These are phyloP conservation scores for Trinectes maculatus DNA, from an alignment of 2,113 vertebrate species.

Conservation along the genomic window DNA sequence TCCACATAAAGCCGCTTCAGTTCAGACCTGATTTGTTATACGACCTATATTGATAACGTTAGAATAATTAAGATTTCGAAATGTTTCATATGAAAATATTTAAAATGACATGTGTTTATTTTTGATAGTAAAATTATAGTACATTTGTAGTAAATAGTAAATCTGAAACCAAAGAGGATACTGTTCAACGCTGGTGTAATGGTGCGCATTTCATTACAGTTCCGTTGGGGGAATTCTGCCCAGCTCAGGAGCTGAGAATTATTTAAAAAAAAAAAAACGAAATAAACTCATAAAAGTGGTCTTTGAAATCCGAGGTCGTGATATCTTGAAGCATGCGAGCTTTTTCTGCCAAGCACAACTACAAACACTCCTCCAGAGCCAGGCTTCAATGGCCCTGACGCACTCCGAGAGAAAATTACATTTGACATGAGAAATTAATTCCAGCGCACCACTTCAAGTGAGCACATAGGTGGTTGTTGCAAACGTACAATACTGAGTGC, in stretches of 20 bases:
- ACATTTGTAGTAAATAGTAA: too few relatives aligned
- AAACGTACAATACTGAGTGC: too few relatives aligned
- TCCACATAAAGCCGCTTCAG: conserved; percentile 4
- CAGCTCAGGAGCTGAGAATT: conserved; percentile 21
- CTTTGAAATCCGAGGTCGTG: conserved; percentile 56
- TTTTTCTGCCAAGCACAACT: conserved; percentile 62
- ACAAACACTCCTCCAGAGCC: conserved; percentile 57
- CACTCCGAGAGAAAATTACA: conserved; percentile 64
- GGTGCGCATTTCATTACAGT: too few relatives aligned
- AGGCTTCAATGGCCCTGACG: conserved; percentile 53
- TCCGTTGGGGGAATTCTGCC: conserved; percentile 25
- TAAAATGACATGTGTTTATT: neutral
- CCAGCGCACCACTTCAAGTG: conserved; percentile 40
- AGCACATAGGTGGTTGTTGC: too few relatives aligned
- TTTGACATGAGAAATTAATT: conserved; percentile 77
- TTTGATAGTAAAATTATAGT: neutral
- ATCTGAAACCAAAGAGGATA: neutral
- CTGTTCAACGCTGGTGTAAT: neutral
- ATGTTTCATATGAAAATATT: neutral
- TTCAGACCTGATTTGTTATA: neutral
- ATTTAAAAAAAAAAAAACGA: conserved; percentile 20
- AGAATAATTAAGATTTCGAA: neutral
- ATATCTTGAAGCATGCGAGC: conserved; percentile 28
- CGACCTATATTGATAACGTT: too few relatives aligned
- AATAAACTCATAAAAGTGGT: conserved; percentile 52